phyloP scores from a whole-genome alignment of 2,797 vertebrate species.

The Petrocephalus sullivani region DNA sequence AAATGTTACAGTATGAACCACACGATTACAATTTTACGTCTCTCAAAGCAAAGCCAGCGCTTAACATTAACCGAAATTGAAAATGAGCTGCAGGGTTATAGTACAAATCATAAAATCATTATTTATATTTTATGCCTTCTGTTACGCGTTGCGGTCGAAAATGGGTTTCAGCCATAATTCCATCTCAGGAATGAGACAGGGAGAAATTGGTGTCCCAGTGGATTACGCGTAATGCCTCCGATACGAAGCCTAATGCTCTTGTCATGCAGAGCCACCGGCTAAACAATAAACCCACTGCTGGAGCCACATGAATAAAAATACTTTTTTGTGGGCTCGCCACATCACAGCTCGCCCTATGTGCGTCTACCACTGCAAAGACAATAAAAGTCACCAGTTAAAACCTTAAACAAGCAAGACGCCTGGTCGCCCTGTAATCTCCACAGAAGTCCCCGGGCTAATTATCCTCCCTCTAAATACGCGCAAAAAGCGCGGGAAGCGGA shows the following conservation, averaged over 20 bases:
- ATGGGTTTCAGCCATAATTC: conserved; percentile 10
- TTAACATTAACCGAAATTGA: conserved; percentile 1
- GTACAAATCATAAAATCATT: conserved; percentile 1
- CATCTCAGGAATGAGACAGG: background rate
- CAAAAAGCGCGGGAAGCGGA: background rate
- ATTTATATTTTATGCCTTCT: conserved; percentile 13
- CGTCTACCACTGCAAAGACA: background rate
- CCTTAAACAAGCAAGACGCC: background rate
- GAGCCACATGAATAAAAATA: background rate
- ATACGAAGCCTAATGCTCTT: conserved; percentile 9
- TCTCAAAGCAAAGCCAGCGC: too few relatives aligned
- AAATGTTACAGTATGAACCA: background rate
- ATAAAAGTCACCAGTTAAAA: background rate
- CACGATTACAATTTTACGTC: background rate
- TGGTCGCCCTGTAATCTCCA: conserved; percentile 4
- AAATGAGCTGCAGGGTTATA: background rate
- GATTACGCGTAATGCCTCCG: conserved; percentile 4
- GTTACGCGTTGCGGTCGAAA: background rate
- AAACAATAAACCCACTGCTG: conserved; percentile 14
- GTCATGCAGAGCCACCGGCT: conserved; percentile 15
- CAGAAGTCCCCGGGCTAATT: conserved; percentile 2
- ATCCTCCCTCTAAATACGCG: background rate
- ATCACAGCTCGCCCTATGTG: background rate
- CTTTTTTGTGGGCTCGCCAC: background rate
- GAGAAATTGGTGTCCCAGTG: background rate